Percentiles rank a stretch among this genome's conserved stretches.
Conservation (phyloP, 1,140 invertebrate genomes). For the Hylaeus anthracinus region DNA sequence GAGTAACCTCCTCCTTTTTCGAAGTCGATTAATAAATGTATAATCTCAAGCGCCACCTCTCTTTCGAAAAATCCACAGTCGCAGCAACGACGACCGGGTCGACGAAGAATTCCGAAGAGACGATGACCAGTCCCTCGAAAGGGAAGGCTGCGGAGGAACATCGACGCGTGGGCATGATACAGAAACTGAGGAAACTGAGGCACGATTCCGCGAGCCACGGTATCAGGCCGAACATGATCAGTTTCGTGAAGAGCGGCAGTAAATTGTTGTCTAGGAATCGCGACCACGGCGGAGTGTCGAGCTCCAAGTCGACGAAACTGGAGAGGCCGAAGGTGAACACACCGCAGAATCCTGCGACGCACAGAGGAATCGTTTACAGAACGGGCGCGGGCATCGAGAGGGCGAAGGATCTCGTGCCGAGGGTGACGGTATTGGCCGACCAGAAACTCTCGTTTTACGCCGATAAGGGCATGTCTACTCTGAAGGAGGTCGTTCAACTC, state of each 20-base stretch:
- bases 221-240: conserved; percentile 74
- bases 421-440: conserved; percentile 80
- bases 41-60: neutral
- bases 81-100: neutral
- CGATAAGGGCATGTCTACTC: conserved; percentile 81
- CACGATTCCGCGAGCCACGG: conserved; percentile 69
- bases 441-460: conserved; percentile 81
- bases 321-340: conserved; percentile 65
- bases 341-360: conserved; percentile 65
- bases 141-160: conserved; percentile 56
- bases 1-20: too few relatives aligned
- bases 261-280: conserved; percentile 70
- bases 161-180: conserved; percentile 65
- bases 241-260: conserved; percentile 69
- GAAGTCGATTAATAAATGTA: neutral
- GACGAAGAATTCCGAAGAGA: conserved; percentile 22
- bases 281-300: conserved; percentile 50
- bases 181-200: conserved; percentile 72
- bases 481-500: conserved; percentile 83
- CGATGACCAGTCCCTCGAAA: neutral
- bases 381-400: conserved; percentile 80
- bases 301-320: conserved; percentile 62
- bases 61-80: neutral
- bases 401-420: conserved; percentile 80
- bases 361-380: conserved; percentile 75